Percentiles rank a stretch among this genome's conserved stretches.
Evolutionary conservation across 2,888 invertebrate genomes (phyloP).

Genomic region (Melitaea athalia): DNA sequence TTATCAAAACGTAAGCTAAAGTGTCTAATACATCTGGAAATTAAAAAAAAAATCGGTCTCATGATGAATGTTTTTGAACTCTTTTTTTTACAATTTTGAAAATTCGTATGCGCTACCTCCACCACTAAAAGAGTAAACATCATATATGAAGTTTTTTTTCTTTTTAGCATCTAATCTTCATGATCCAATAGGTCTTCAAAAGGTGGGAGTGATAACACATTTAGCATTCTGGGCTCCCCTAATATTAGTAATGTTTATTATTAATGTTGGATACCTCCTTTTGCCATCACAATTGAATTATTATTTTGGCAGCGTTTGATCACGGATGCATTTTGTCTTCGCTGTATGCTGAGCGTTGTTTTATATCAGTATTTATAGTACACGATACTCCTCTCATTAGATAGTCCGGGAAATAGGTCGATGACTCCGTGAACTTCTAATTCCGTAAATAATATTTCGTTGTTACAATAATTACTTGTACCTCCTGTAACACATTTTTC

Average conservation of each 20-base stretch:
- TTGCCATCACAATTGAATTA: constrained; percentile 57
- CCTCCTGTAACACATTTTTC: too few relatives aligned
- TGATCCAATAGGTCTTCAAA: too few relatives aligned
- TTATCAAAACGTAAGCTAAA: constrained; percentile 9
- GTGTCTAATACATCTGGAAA: constrained; percentile 44
- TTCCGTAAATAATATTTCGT: constrained; percentile 43
- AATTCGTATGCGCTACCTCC: too few relatives aligned
- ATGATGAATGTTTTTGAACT: too few relatives aligned
- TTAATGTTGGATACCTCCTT: constrained; percentile 46
- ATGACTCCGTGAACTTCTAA: constrained; percentile 60
- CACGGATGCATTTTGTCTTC: constrained; percentile 71
- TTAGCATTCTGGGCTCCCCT: too few relatives aligned
- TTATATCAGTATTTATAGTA: constrained; percentile 69
- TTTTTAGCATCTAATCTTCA: too few relatives aligned
- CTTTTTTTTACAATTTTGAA: too few relatives aligned
- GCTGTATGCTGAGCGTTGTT: constrained; percentile 55
- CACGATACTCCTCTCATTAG: constrained; percentile 63
- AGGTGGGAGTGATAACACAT: too few relatives aligned
- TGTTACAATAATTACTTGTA: constrained; percentile 12
- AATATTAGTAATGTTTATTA: constrained; percentile 45
- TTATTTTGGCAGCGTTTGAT: constrained; percentile 70
- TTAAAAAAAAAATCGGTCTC: too few relatives aligned
- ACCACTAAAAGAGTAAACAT: too few relatives aligned
- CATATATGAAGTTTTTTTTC: too few relatives aligned
- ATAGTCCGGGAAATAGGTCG: constrained; percentile 68